Evolutionary conservation across 1,140 invertebrate species (phyloP).

Genomic region (Pseudomyrmex concolor): DNA sequence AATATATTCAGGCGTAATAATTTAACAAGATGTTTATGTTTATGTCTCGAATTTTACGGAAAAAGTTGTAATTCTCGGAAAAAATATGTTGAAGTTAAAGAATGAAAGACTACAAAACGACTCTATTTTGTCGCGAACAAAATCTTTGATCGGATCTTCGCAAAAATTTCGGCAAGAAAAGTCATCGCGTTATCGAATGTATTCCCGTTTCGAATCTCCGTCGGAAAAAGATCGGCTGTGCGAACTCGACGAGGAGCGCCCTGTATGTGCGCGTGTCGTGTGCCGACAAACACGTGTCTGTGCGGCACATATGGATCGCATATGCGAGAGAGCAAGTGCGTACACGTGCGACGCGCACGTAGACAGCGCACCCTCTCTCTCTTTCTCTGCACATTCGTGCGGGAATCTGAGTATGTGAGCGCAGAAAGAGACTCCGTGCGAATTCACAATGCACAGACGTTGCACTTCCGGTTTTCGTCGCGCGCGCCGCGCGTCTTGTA

Average conservation of each 20-base stretch:
- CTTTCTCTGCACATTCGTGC: slow-evolving; percentile 41
- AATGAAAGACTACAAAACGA: no score
- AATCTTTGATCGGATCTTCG: no score
- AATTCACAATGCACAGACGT: slow-evolving; percentile 67
- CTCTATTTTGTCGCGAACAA: no score
- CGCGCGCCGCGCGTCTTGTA: slow-evolving; percentile 20
- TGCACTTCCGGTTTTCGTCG: slow-evolving; percentile 15
- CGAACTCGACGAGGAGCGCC: slow-evolving; percentile 31
- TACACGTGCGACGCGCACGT: not conserved
- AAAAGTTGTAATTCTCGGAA: no score
- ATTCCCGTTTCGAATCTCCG: slow-evolving; percentile 8
- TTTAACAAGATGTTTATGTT: no score
- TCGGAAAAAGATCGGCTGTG: no score
- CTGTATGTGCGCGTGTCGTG: not conserved
- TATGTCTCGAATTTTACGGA: no score
- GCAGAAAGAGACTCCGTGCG: slow-evolving; percentile 36
- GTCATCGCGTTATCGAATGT: slow-evolving; percentile 14
- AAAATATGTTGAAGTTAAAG: no score
- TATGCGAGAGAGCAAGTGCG: slow-evolving; percentile 7
- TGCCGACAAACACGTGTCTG: slow-evolving; percentile 22
- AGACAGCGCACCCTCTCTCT: not conserved
- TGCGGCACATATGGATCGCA: slow-evolving; percentile 36
- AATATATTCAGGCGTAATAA: no score
- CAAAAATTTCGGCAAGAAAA: not conserved
- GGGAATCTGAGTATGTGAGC: slow-evolving; percentile 40